Base-by-base conservation (phyloP, 2,888 invertebrate species). In the Alitta virens region DNA sequence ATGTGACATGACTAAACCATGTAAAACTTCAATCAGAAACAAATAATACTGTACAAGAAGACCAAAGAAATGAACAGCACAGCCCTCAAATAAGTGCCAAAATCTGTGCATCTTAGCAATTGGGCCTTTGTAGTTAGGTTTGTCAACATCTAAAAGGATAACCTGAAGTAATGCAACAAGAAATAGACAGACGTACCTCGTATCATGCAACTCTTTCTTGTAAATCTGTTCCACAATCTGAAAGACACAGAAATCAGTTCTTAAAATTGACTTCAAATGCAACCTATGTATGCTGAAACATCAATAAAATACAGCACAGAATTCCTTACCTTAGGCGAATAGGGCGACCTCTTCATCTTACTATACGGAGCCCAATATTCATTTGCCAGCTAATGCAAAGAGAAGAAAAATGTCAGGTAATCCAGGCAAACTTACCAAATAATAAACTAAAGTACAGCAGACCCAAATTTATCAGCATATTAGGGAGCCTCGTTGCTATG, bases 361-460 rank as follows among this genome's bases (percentile, higher is more conserved):
- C 91, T 90, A 79, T 91, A 90, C 0, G 94, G 92, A 0, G 94
- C 90, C 97, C 97, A 97, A 80, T 93, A 94, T 78, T 92, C 89
- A 66, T 90, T 89, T 1, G 96, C 93, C 27, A 96, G 86, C 94
- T 95, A 84, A 55, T 85, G 83, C 68, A 24, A 16, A 49, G 27
- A 52, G 38, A 21, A 38, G 12, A 21, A 27, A 33, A 12, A 58
- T n/a, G 50, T 16, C 14, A 18, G 46, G n/a, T 23, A 57, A 16
- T 33, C 18, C 21, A 24, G 23, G 27, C 16, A 54, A 26, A n/a
- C 27, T 33, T 26, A n/a, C 38, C n/a, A 18, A 18, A 18, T 40
- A 0, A 18, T n/a, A 38, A 55, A 18, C 23, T 25, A 46, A 7
- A n/a, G 18, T 49, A 57, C n/a, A n/a, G 9, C 23, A 21, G 23